phyloP scores from a whole-genome alignment of 2,113 vertebrate genomes.

The Candoia aspera region DNA sequence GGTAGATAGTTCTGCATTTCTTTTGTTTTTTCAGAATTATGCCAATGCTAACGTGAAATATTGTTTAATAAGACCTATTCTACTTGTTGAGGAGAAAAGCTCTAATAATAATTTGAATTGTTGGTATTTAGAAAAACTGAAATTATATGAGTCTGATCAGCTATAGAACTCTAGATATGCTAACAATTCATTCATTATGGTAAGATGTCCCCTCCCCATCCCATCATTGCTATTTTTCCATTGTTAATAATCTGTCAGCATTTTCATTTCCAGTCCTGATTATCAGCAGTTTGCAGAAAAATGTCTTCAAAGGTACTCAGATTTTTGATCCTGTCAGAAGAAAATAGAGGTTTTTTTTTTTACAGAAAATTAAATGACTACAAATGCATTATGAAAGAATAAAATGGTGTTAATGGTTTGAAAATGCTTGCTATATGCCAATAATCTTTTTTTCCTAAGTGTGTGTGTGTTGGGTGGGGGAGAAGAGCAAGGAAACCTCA shows the following conservation, averaged over 20 bases:
- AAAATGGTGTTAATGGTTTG: not conserved
- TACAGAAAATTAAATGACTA: slow-evolving; percentile 21
- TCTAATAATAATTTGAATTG: slow-evolving; percentile 25
- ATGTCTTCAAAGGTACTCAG: slow-evolving; percentile 35
- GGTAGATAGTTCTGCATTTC: slow-evolving; percentile 13
- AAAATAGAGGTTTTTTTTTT: slow-evolving; percentile 25
- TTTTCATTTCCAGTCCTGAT: slow-evolving; percentile 30
- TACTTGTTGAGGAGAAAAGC: slow-evolving; percentile 29
- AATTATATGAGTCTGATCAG: slow-evolving; percentile 36
- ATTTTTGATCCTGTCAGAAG: slow-evolving; percentile 22
- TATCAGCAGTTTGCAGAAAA: slow-evolving; percentile 36
- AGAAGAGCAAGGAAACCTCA: slow-evolving; percentile 17
- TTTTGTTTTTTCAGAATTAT: slow-evolving; percentile 32
- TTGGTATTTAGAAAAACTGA: slow-evolving; percentile 49
- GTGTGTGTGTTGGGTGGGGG: not conserved
- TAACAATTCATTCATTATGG: slow-evolving; percentile 39
- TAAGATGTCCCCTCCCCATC: slow-evolving; percentile 40
- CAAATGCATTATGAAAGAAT: slow-evolving; percentile 14
- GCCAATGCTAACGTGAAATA: slow-evolving; percentile 25
- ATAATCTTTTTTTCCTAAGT: not conserved
- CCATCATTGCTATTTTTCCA: slow-evolving; percentile 26
- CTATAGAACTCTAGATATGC: slow-evolving; percentile 24
- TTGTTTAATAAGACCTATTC: slow-evolving; percentile 12
- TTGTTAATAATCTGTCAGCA: slow-evolving; percentile 27
- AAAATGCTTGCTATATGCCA: slow-evolving; percentile 15